phyloP scores from a whole-genome alignment of 1,140 invertebrate species.

The Teleogryllus occipitalis region DNA sequence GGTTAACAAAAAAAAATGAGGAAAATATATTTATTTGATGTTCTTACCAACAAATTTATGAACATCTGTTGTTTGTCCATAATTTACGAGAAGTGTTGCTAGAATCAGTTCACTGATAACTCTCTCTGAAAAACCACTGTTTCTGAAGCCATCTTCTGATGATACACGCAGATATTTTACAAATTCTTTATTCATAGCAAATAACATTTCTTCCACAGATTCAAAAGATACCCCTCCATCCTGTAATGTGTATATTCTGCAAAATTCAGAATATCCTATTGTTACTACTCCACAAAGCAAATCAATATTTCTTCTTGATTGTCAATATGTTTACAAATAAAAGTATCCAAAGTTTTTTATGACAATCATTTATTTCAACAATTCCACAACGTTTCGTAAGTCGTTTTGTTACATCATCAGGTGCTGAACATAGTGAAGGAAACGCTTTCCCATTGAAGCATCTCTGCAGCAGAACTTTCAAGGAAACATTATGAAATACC shows the following conservation, averaged over 20 bases:
- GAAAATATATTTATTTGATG: neutral
- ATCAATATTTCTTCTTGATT: too few relatives aligned
- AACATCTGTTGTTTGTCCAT: constrained; percentile 50
- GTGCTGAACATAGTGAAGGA: too few relatives aligned
- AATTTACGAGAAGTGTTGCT: constrained; percentile 49
- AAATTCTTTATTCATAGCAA: constrained; percentile 44
- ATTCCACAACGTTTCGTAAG: too few relatives aligned
- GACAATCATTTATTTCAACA: too few relatives aligned
- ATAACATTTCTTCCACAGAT: constrained; percentile 42
- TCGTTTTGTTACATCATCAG: too few relatives aligned
- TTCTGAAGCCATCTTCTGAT: constrained; percentile 36
- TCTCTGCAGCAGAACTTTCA: too few relatives aligned
- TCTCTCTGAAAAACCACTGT: constrained; percentile 36
- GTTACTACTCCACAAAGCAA: neutral
- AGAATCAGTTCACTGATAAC: constrained; percentile 50
- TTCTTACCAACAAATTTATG: constrained; percentile 52
- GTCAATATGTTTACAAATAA: neutral
- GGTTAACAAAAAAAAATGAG: too few relatives aligned
- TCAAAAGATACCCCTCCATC: constrained; percentile 42
- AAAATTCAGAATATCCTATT: constrained; percentile 27
- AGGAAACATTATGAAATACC: too few relatives aligned
- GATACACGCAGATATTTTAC: constrained; percentile 39
- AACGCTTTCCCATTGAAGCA: too few relatives aligned
- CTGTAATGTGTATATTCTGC: constrained; percentile 50
- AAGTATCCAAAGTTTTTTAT: neutral